These are phyloP conservation scores for Chamaetylas fuelleborni DNA, from an alignment of 2,113 vertebrate genomes.

Conservation along the genomic window DNA sequence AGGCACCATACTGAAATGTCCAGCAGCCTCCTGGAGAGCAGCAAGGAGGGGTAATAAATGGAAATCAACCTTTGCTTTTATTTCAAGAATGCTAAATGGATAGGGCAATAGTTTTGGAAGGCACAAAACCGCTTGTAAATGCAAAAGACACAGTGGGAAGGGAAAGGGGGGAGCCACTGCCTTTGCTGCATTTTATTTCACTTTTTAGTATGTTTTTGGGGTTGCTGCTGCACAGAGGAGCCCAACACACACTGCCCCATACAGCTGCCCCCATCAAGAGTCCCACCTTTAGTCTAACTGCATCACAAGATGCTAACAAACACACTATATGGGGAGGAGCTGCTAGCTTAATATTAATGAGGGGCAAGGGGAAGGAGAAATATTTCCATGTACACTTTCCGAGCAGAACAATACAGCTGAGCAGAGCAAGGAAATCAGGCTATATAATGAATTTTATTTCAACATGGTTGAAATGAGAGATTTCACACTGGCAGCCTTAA, in stretches of 20 bases:
- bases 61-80: neutral
- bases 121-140: neutral
- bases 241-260: fast-evolving
- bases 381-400: neutral
- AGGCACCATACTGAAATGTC: neutral
- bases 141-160: neutral
- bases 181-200: neutral
- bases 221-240: neutral
- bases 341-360: neutral
- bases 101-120: neutral
- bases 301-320: neutral
- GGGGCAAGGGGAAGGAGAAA: neutral
- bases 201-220: neutral
- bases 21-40: neutral
- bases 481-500: neutral
- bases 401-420: neutral
- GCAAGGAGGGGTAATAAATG: neutral
- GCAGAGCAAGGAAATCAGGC: neutral
- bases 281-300: neutral
- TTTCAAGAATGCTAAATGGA: neutral
- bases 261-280: fast-evolving
- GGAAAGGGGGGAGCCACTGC: neutral
- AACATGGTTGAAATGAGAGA: neutral
- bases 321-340: neutral
- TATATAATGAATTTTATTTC: neutral